Percentiles rank a stretch among this genome's conserved stretches.
phyloP scores from a whole-genome alignment of 2,113 vertebrate genomes.

The Poicephalus gulielmi region DNA sequence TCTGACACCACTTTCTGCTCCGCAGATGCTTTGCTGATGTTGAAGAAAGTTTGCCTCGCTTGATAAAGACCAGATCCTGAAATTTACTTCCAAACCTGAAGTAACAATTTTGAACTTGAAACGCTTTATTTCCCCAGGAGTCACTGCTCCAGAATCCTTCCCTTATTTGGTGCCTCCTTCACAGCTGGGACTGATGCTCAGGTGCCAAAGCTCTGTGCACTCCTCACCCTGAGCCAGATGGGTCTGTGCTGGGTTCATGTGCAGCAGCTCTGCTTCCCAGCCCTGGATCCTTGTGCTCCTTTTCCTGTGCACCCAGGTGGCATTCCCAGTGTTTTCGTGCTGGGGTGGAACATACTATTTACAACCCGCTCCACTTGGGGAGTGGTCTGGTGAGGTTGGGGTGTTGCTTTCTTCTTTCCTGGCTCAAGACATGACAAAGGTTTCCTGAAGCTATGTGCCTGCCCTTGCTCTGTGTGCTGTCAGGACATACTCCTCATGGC shows the following conservation, averaged over 20 bases:
- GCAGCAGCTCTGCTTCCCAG: neutral
- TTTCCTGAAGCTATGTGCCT: neutral
- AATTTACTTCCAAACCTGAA: slow-evolving; percentile 83
- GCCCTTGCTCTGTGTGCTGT: neutral
- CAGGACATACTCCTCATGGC: neutral
- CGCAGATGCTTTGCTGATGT: slow-evolving; percentile 68
- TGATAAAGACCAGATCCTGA: slow-evolving; percentile 84
- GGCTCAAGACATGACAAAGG: neutral
- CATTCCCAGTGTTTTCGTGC: neutral
- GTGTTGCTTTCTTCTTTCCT: neutral
- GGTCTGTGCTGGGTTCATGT: neutral
- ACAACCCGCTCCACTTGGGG: neutral
- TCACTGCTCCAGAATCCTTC: slow-evolving; percentile 75
- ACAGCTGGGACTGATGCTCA: slow-evolving; percentile 60
- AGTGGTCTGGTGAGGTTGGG: neutral
- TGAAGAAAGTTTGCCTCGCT: slow-evolving; percentile 72
- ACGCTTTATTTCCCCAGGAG: slow-evolving; percentile 74
- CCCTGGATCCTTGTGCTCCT: neutral
- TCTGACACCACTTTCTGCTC: slow-evolving; percentile 58
- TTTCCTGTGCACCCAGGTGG: neutral
- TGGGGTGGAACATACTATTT: neutral
- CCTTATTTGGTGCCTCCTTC: slow-evolving; percentile 83
- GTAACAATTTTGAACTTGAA: slow-evolving; percentile 82
- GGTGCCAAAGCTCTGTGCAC: slow-evolving; percentile 61
- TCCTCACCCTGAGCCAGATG: neutral